A percentile compares a stretch with the other conserved stretches of the same genome.
phyloP scores from a whole-genome alignment of 1,140 invertebrate genomes.

The Eupristina koningsbergeri region DNA sequence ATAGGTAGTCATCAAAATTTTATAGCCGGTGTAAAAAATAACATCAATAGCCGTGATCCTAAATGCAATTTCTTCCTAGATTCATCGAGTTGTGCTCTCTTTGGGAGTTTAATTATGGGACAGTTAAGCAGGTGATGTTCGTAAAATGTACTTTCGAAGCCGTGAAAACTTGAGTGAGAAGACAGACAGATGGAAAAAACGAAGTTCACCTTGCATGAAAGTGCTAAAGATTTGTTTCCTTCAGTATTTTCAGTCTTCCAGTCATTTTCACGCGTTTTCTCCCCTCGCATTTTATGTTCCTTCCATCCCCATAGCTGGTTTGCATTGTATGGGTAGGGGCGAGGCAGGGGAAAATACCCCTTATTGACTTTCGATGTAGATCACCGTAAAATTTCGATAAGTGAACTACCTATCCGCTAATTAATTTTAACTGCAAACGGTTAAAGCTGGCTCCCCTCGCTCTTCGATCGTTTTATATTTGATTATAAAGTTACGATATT shows the following conservation, averaged over 20 bases:
- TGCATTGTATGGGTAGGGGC: too few species aligned
- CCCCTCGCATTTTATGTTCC: too few species aligned
- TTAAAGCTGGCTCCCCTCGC: background rate
- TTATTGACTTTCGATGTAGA: conserved; percentile 32
- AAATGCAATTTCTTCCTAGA: background rate
- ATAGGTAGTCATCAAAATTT: background rate
- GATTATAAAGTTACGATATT: background rate
- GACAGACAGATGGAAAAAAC: conserved; percentile 38
- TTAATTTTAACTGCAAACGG: conserved; percentile 41
- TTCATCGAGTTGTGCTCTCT: background rate
- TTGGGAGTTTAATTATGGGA: conserved; percentile 36
- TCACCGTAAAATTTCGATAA: background rate
- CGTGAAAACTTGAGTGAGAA: conserved; percentile 31
- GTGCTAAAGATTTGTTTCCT: background rate
- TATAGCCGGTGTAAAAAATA: too few species aligned
- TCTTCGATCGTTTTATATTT: background rate
- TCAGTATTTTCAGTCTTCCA: background rate
- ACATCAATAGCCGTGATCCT: background rate
- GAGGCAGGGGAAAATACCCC: background rate
- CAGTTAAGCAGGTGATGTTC: conserved; percentile 4
- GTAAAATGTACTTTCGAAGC: conserved; percentile 23
- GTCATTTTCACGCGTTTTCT: background rate
- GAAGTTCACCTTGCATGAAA: background rate
- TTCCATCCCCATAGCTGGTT: too few species aligned
- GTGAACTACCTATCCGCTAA: conserved; percentile 31